Base-by-base conservation (phyloP, 2,113 vertebrate genomes). In the Pteruthius melanotis region DNA sequence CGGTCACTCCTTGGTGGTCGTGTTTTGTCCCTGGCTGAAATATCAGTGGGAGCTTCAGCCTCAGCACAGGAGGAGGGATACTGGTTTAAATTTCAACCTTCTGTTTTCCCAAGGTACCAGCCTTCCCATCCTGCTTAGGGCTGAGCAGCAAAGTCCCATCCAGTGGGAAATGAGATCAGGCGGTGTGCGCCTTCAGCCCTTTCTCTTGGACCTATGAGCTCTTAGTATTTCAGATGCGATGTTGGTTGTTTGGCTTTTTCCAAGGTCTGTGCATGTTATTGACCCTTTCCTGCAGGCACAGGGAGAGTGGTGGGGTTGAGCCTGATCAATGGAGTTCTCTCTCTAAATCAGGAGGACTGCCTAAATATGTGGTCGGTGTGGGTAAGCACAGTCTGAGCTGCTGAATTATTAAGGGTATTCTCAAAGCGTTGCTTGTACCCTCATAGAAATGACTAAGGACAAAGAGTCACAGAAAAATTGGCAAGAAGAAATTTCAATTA, bases 341-440 rank as follows among this genome's bases (percentile, higher is more conserved):
- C 45, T 60, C 3, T 81, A 6, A 33, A 56, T 24, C 75, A 37
- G 47, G 89, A 93, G 28, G 27, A 71, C 57, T 78, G 42, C 69
- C 42, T 45, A 6, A 82, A 56, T 63, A 86, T 95, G 82, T 92
- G 88, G 68, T 56, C 82, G 0, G 0, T 13, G 31, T 60, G 79
- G 96, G 97, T 97, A 96, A 97, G 97, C 86, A 10, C 22, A 17
- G 39, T 11, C 37, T 0, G 1, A 42, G 26, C 84, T 86, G 60
- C 49, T 93, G 23, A 81, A 70, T 95, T 83, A 70, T 72, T 50
- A 7, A 59, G 54, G 6, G 2, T 50, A 30, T 87, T 81, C 76
- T 80, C 47, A 60, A 39, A 68, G 64, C 31, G 6, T 76, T 0
- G 2, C 31, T 64, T 56, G 60, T 86, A 6, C 76, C 84, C 57